A percentile compares a stretch with the other conserved stretches of the same genome.
These are phyloP conservation scores for Drosophila burlai DNA, from an alignment of 1,140 invertebrate species.

Conservation along the genomic window DNA sequence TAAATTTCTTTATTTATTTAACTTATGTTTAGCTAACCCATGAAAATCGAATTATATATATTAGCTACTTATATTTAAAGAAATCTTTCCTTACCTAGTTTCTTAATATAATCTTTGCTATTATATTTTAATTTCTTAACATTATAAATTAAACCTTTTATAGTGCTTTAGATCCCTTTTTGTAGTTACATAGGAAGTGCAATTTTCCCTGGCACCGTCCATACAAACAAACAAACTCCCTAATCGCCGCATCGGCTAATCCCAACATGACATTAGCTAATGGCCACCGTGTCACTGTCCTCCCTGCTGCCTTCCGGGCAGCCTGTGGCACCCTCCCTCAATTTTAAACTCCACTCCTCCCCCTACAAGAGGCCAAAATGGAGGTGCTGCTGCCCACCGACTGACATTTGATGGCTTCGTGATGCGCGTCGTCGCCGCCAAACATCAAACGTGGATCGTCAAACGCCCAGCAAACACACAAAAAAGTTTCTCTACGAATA, in stretches of 20 bases:
- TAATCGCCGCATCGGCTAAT: constrained; percentile 43
- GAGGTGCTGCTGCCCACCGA: constrained; percentile 48
- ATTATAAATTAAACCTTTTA: neutral
- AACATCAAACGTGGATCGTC: constrained; percentile 75
- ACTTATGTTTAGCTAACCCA: too few species aligned
- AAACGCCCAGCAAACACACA: constrained; percentile 66
- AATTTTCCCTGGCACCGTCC: neutral
- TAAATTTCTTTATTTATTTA: too few species aligned
- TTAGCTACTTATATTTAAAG: too few species aligned
- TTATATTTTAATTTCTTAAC: neutral
- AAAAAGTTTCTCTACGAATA: constrained; percentile 77
- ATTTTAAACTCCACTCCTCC: constrained; percentile 15
- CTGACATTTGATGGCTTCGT: constrained; percentile 81
- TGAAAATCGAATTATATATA: too few species aligned
- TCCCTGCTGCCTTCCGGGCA: constrained; percentile 32
- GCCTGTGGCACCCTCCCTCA: constrained; percentile 40
- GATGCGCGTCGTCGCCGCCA: constrained; percentile 66
- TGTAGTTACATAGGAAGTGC: constrained; percentile 11
- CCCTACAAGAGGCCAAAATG: constrained; percentile 48
- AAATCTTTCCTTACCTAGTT: too few species aligned
- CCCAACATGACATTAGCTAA: constrained; percentile 59
- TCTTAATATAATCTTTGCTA: too few species aligned
- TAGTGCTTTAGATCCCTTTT: neutral
- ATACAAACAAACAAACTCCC: constrained; percentile 33
- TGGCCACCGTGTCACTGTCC: constrained; percentile 40